Conservation (phyloP, 2,113 vertebrate genomes). For the Pterocles gutturalis region DNA sequence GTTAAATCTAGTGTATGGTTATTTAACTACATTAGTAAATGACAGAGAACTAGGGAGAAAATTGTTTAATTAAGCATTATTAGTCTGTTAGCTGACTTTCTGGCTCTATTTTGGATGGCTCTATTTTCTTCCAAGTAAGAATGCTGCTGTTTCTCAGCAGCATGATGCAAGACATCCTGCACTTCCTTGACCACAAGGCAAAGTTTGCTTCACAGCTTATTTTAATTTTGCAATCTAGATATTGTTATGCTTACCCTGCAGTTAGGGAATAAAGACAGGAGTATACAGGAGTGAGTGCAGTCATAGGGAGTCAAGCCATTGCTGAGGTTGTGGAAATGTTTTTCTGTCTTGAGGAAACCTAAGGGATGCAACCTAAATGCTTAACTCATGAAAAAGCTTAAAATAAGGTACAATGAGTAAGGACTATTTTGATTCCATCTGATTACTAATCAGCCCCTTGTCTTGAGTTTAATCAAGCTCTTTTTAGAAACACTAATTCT, state of each 20-base stretch:
- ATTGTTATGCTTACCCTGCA: background rate
- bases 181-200: background rate
- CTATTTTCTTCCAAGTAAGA: background rate
- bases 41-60: background rate
- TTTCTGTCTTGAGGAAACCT: background rate
- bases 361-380: background rate
- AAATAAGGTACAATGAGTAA: background rate
- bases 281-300: background rate
- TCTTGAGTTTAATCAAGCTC: background rate
- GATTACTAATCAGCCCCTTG: background rate
- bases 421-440: background rate
- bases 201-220: background rate
- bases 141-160: background rate
- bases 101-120: background rate
- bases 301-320: background rate
- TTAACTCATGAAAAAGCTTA: background rate
- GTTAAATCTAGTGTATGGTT: background rate
- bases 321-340: rapidly evolving
- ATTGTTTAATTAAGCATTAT: background rate
- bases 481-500: background rate
- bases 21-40: background rate
- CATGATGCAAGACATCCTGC: background rate
- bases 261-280: background rate
- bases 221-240: background rate
- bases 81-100: background rate